Evolutionary conservation across 2,113 vertebrate species (phyloP).

Genomic region (Phylloscopus trochiloides): DNA sequence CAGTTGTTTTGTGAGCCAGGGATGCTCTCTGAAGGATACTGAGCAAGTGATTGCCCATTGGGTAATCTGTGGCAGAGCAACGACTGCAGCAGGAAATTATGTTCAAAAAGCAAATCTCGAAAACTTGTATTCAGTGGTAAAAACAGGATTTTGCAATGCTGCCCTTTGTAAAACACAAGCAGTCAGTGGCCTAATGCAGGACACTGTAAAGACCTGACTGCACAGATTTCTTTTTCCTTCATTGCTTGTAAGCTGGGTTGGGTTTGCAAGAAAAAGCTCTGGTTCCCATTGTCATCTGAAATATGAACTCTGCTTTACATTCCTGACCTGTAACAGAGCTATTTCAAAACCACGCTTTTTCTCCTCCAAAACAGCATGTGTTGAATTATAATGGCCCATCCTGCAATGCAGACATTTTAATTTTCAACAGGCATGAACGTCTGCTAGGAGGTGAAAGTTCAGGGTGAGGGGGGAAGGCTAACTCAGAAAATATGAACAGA

Average conservation of each 20-base stretch:
- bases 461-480: background rate
- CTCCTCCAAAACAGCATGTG: constrained; percentile 42
- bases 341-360: constrained; percentile 43
- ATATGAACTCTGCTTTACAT: constrained; percentile 46
- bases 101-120: background rate
- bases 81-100: background rate
- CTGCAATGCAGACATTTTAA: constrained; percentile 46
- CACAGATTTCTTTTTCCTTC: background rate
- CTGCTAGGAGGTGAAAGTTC: constrained; percentile 31
- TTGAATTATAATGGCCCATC: constrained; percentile 56
- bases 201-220: background rate
- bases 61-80: background rate
- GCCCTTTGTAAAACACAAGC: background rate
- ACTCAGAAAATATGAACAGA: constrained; percentile 27
- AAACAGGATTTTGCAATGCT: background rate
- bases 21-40: background rate
- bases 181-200: background rate
- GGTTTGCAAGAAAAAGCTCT: constrained; percentile 9
- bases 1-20: background rate
- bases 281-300: constrained; percentile 45
- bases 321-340: constrained; percentile 53
- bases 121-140: background rate
- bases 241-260: background rate
- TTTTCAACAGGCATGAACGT: constrained; percentile 48
- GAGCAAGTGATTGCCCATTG: background rate